Percentiles rank a stretch among this genome's conserved stretches.
phyloP scores from a whole-genome alignment of 2,113 vertebrate genomes.

The Neotragus pygmaeus region DNA sequence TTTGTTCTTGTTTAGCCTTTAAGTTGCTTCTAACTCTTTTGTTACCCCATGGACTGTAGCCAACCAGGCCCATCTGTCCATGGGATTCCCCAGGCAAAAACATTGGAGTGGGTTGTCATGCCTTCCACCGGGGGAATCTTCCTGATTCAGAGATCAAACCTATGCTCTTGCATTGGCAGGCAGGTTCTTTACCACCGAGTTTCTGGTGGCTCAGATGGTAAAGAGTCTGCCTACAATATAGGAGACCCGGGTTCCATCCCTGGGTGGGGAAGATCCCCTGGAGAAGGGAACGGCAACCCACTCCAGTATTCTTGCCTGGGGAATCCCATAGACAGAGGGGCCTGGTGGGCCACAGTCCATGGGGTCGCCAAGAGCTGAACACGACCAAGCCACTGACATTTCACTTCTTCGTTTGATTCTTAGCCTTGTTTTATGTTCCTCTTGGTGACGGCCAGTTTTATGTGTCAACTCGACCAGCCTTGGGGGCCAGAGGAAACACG shows the following conservation, averaged over 20 bases:
- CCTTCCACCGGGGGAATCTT: neutral
- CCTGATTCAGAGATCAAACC: neutral
- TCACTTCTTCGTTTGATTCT: neutral
- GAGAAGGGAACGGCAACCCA: neutral
- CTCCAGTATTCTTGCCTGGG: neutral
- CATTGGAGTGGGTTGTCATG: neutral
- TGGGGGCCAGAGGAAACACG: neutral
- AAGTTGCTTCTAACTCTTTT: neutral
- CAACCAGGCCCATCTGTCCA: neutral
- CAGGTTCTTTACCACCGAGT: neutral
- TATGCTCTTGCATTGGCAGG: rapidly evolving
- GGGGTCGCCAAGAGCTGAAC: neutral
- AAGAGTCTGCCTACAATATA: neutral
- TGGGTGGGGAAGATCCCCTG: neutral
- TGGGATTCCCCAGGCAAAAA: neutral
- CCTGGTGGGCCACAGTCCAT: neutral
- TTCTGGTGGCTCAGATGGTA: neutral
- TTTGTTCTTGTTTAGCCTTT: neutral
- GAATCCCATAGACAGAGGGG: neutral
- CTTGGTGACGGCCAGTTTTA: neutral
- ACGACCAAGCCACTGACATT: neutral
- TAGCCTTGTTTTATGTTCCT: neutral
- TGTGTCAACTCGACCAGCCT: neutral
- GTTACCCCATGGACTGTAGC: neutral
- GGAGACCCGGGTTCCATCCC: neutral